A percentile compares a stretch with the other conserved stretches of the same genome.
phyloP scores from a whole-genome alignment of 2,113 vertebrate genomes.

The Pavo muticus region DNA sequence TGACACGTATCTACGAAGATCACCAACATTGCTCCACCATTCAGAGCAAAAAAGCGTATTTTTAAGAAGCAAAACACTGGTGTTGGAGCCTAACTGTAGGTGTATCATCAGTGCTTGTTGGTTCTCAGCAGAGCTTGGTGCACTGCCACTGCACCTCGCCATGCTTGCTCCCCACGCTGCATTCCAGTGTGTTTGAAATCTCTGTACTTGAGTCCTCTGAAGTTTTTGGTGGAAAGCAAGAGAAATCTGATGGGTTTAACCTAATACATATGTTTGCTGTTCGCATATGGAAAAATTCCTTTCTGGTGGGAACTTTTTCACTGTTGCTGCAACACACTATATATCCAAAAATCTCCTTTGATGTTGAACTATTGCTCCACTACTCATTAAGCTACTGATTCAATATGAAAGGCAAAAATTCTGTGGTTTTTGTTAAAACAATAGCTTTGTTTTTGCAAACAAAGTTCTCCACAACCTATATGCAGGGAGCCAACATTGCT shows the following conservation, averaged over 20 bases:
- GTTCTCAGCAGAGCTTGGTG: not conserved
- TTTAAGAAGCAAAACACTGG: not conserved
- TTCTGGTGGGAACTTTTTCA: constrained; percentile 69
- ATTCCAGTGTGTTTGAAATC: constrained; percentile 2
- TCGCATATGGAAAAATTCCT: constrained; percentile 71
- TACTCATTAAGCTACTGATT: constrained; percentile 79
- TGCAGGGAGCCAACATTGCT: not conserved
- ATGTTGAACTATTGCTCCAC: constrained; percentile 66
- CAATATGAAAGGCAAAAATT: constrained; percentile 75
- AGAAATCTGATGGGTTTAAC: constrained; percentile 75
- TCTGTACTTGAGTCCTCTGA: not conserved
- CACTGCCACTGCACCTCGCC: not conserved
- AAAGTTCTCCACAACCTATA: constrained; percentile 47
- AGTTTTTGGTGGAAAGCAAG: constrained; percentile 73
- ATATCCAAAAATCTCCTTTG: constrained; percentile 77
- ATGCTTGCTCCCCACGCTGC: not conserved
- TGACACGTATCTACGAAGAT: not conserved
- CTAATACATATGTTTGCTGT: constrained; percentile 58
- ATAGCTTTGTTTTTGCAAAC: constrained; percentile 52
- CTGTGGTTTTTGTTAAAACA: constrained; percentile 52
- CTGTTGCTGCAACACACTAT: constrained; percentile 78
- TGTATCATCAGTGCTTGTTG: not conserved
- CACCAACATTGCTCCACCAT: not conserved
- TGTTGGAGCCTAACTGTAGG: not conserved
- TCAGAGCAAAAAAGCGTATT: not conserved